These are phyloP conservation scores for Sebastolobus alascanus DNA, from an alignment of 2,797 vertebrate species.

Conservation along the genomic window DNA sequence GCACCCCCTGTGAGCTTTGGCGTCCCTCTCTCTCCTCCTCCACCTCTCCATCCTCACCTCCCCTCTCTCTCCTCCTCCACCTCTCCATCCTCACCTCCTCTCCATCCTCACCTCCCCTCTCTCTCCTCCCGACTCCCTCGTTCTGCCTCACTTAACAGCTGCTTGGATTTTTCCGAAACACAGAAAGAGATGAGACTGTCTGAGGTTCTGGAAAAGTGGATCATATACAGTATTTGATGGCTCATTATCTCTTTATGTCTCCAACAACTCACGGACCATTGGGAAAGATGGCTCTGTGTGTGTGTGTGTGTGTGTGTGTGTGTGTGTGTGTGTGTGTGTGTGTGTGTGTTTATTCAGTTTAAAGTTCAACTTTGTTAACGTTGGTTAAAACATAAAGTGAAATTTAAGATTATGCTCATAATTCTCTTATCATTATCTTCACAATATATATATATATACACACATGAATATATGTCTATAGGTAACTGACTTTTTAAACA, in stretches of 20 bases:
- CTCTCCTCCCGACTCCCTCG: neutral
- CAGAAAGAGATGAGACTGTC: neutral
- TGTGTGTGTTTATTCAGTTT: neutral
- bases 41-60: neutral
- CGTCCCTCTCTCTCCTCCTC: no score
- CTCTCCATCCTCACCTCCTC: neutral
- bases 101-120: neutral
- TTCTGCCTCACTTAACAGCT: slow-evolving; percentile 36
- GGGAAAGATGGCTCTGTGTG: slow-evolving; percentile 4
- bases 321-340: neutral
- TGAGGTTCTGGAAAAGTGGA: slow-evolving; percentile 72
- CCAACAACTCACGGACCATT: slow-evolving; percentile 62
- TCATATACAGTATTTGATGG: slow-evolving; percentile 63
- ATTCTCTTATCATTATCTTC: neutral
- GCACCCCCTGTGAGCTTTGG: no score
- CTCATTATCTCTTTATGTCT: slow-evolving; percentile 76
- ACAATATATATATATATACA: no score
- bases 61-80: neutral
- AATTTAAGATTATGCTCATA: neutral
- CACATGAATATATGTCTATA: no score
- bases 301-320: slow-evolving; percentile 13
- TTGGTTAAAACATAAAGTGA: neutral
- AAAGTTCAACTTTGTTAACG: neutral
- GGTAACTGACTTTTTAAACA: no score
- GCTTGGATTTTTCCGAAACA: slow-evolving; percentile 47